Conservation (phyloP, 2,888 invertebrate genomes). For the Antitype chi region DNA sequence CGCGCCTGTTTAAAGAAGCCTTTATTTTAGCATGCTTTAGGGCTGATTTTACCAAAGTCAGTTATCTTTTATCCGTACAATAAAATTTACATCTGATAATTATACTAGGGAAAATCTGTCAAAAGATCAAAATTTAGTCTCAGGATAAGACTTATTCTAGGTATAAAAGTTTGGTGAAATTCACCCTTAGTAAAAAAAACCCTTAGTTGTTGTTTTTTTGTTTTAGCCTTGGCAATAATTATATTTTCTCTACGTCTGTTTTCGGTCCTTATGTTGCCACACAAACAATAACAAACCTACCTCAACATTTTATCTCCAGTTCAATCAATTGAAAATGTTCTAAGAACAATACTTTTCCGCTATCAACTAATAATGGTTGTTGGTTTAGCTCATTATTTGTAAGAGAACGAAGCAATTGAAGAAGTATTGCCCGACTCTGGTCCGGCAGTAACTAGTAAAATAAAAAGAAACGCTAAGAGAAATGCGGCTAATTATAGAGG, state of each 20-base stretch:
- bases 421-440: constrained; percentile 46
- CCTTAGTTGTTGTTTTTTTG: no score
- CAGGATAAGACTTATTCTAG: no score
- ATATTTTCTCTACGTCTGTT: not conserved
- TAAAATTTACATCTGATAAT: no score
- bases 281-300: not conserved
- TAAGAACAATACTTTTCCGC: constrained; percentile 34
- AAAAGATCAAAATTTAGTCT: no score
- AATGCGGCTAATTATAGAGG: constrained; percentile 57
- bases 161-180: no score
- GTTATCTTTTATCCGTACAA: no score
- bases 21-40: no score
- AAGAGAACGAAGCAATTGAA: constrained; percentile 51
- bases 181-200: no score
- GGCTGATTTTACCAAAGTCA: no score
- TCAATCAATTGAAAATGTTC: constrained; percentile 28
- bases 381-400: constrained; percentile 61
- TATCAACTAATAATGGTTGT: constrained; percentile 45
- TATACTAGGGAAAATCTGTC: no score
- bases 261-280: not conserved
- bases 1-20: no score
- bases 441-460: constrained; percentile 13
- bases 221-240: not conserved
- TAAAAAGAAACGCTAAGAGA: constrained; percentile 50
- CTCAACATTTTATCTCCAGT: constrained; percentile 15